phyloP scores from a whole-genome alignment of 2,113 vertebrate species.

The Saimiri boliviensis region DNA sequence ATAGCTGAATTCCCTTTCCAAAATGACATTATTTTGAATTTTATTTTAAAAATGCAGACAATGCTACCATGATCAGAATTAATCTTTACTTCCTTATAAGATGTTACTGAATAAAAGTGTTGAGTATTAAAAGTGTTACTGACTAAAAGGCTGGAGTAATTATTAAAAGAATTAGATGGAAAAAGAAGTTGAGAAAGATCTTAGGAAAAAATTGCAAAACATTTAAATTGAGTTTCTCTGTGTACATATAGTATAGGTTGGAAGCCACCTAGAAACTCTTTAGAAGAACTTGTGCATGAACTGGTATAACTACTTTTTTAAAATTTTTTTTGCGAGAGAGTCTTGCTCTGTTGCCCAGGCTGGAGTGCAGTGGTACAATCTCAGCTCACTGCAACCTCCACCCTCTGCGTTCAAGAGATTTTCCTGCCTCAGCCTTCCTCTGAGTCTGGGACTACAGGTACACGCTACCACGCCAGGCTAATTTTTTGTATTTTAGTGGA shows the following conservation, averaged over 20 bases:
- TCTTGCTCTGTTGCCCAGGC: too few species aligned
- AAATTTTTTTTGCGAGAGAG: too few species aligned
- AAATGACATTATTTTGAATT: not conserved
- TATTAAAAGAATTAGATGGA: not conserved
- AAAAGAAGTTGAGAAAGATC: not conserved
- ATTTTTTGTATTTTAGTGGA: too few species aligned
- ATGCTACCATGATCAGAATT: not conserved
- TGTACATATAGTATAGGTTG: not conserved
- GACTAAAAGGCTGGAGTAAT: not conserved
- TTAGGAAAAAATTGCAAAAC: not conserved
- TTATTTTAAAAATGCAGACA: not conserved
- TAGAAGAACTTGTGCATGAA: not conserved
- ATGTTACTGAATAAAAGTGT: not conserved
- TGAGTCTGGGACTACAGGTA: too few species aligned
- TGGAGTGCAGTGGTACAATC: too few species aligned
- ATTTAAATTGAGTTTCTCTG: not conserved
- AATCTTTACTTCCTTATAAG: not conserved
- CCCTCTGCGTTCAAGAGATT: too few species aligned
- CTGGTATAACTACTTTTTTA: not conserved
- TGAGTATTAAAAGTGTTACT: not conserved
- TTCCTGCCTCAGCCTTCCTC: too few species aligned
- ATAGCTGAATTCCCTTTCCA: not conserved
- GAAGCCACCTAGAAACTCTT: fast-evolving
- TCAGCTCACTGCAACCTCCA: too few species aligned
- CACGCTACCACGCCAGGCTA: too few species aligned